Conservation (phyloP, 2,888 invertebrate species). For the Drosophila longiperda region DNA sequence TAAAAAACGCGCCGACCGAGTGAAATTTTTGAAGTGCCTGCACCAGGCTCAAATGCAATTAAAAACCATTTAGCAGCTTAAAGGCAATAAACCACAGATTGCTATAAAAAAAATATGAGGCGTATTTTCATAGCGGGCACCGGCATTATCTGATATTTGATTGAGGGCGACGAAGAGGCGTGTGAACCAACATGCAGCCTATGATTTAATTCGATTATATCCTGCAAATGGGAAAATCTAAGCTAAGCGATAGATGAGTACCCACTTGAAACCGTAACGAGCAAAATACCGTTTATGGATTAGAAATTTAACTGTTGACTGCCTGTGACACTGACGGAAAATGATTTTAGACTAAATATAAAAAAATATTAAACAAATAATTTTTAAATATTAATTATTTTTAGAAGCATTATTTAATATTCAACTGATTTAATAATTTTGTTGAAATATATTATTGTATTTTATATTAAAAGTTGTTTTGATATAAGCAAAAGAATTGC, state of each 20-base stretch:
- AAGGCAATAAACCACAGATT: slow-evolving; percentile 56
- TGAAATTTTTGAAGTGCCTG: slow-evolving; percentile 62
- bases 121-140: slow-evolving; percentile 30
- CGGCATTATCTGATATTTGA: slow-evolving; percentile 45
- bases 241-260: background rate
- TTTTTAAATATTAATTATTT: background rate
- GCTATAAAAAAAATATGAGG: slow-evolving; percentile 42
- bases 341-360: background rate
- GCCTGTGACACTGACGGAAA: background rate
- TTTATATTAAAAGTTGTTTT: background rate
- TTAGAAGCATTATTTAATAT: background rate
- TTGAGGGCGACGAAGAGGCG: slow-evolving; percentile 35
- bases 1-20: slow-evolving; percentile 35
- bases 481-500: background rate
- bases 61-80: slow-evolving; percentile 76
- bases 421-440: background rate
- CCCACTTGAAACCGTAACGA: background rate
- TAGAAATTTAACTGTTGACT: background rate
- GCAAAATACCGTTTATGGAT: background rate
- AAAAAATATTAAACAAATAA: background rate
- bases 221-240: slow-evolving; percentile 2
- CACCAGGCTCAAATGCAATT: slow-evolving; percentile 64
- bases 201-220: slow-evolving; percentile 29
- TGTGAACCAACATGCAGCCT: slow-evolving; percentile 42
- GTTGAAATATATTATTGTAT: background rate